Evolutionary conservation across 30 jellyfish, hydroid and myxozoan genomes (phyloP), one percentile per base, ranked within the genome.

Genomic region (Hydractinia echinata): DNA sequence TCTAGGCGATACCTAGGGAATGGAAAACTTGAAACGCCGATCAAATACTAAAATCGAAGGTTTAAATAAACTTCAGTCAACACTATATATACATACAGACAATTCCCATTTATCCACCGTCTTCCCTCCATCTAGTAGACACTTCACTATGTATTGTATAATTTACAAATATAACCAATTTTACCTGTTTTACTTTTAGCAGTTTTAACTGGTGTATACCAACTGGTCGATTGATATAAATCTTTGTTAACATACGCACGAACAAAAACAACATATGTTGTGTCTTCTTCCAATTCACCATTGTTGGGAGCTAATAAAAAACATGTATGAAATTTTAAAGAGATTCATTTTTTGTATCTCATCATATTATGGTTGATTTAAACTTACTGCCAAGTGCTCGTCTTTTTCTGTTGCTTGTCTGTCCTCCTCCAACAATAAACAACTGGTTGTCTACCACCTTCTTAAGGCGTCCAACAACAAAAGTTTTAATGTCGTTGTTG

Each of bases 401-500:
- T 52, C 81, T 72, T 72, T 72, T 72, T 30, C 81, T 48, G 4
- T 72, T 72, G 64, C 64, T 39, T 7, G 67, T 16, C n/a, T 18
- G 60, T 7, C 81, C 81, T n/a, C 19, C 18, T 18, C 81, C 81
- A 7, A 72, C 68, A 7, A 5, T 52, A 4, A 72, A 72, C 67
- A 64, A 7, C 74, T 64, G 74, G 39, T 64, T 13, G 19, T 64
- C 8, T 0, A 6, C 18, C 19, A 64, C 51, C 10, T 44, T 64
- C 0, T 44, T 1, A 7, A 64, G 39, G 5, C 74, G 19, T 3
- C 19, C 74, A 64, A 64, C 74, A 44, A 64, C 74, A 64, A n/a
- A n/a, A 6, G 9, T 64, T 64, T 64, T 64, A 51, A 64, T 64
- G 3, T 64, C 74, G 18, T 64, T 51, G 74, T 64, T 64, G 4